Evolutionary conservation across 2,113 vertebrate species (phyloP).

Genomic region (Irena cyanogastra): DNA sequence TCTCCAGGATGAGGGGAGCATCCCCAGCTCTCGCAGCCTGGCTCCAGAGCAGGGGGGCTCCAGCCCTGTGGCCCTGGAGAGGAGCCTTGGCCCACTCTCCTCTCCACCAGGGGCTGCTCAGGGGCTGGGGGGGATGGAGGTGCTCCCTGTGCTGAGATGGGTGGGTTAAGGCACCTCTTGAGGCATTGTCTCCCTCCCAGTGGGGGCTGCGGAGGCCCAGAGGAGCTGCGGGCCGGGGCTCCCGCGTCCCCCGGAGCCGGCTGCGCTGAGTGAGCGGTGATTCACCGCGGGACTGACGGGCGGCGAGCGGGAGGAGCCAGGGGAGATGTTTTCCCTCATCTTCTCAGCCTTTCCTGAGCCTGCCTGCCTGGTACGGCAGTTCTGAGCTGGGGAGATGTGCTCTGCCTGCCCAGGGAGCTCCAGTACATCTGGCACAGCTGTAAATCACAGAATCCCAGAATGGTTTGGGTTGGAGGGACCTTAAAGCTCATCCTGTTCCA

Average conservation of each 20-base stretch:
- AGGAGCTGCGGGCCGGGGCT: background rate
- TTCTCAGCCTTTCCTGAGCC: background rate
- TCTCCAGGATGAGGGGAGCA: background rate
- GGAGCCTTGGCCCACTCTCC: background rate
- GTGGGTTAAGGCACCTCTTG: background rate
- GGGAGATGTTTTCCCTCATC: background rate
- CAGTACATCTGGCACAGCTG: background rate
- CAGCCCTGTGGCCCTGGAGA: background rate
- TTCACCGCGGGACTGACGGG: no score
- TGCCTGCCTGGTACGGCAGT: background rate
- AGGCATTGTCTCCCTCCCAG: background rate
- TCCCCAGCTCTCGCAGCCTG: background rate
- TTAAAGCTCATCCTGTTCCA: rapidly evolving
- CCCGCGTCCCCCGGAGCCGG: no score
- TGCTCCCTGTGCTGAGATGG: background rate
- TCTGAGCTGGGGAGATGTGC: background rate
- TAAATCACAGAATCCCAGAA: background rate
- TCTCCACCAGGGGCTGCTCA: background rate
- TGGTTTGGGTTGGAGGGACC: background rate
- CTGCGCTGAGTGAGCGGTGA: background rate
- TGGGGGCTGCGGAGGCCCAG: background rate
- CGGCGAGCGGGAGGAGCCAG: background rate
- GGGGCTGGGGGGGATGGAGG: background rate
- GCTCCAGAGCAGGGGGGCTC: background rate
- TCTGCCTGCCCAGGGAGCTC: background rate